A percentile compares a stretch with the other conserved stretches of the same genome.
These are phyloP conservation scores for Drosophila ezoana DNA, from an alignment of 2,888 invertebrate genomes.

Conservation along the genomic window DNA sequence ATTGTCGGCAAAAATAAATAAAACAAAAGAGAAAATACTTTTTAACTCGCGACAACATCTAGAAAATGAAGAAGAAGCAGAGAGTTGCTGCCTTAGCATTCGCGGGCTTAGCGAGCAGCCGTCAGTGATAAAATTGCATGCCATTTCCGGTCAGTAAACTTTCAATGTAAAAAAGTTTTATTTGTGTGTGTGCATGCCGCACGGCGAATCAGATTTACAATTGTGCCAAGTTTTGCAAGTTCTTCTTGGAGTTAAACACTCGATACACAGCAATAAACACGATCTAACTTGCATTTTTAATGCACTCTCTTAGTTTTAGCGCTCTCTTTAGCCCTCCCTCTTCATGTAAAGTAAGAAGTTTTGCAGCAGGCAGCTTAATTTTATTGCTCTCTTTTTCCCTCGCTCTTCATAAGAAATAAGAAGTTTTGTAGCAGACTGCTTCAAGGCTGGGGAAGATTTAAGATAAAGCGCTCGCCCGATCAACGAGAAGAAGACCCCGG, in stretches of 20 bases:
- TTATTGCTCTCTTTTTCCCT: too few species aligned
- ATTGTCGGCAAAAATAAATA: constrained; percentile 32
- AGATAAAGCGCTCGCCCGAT: too few species aligned
- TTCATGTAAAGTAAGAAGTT: too few species aligned
- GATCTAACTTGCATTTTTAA: too few species aligned
- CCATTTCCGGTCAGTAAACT: constrained; percentile 78
- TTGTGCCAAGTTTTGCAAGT: constrained; percentile 56
- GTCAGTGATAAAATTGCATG: constrained; percentile 76
- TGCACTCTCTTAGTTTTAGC: too few species aligned
- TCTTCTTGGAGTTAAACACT: neutral
- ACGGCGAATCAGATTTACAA: constrained; percentile 46
- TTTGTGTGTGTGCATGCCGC: constrained; percentile 16
- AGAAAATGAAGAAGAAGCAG: neutral
- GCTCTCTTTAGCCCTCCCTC: too few species aligned
- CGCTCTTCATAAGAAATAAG: too few species aligned
- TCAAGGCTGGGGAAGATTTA: too few species aligned
- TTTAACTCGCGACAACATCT: constrained; percentile 13
- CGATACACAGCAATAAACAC: too few species aligned
- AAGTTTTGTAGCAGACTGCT: too few species aligned
- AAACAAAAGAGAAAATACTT: constrained; percentile 4
- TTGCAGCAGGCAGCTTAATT: too few species aligned
- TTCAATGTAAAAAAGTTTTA: constrained; percentile 64
- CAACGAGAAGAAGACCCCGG: too few species aligned
- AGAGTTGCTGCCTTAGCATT: neutral
- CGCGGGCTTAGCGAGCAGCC: constrained; percentile 9